Base-by-base conservation (phyloP, 1,140 invertebrate species). In the Cherax destructor region DNA sequence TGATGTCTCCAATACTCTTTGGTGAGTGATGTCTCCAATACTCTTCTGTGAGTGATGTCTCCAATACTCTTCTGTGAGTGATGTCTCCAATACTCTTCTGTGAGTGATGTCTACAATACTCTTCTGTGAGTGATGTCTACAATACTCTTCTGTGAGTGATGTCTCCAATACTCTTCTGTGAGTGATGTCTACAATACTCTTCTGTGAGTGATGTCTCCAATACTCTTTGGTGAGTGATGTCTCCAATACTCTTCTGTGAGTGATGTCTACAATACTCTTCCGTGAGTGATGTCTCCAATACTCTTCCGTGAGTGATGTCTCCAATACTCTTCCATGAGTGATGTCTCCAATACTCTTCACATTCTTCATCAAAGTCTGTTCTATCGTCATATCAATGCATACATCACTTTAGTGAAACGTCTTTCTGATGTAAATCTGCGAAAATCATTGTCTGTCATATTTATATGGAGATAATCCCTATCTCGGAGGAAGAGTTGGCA, bases 101-200 rank as follows among this genome's bases (percentile, higher is more conserved):
- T 41, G 81, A 84, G 81, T 49, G 52, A 84, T 84, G 61, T 0
- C 59, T 83, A 61, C 3, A 61, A 83, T 83, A 65, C 81, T 24
- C 81, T 61, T 83, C 81, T n/a, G n/a, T n/a, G n/a, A n/a, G n/a
- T n/a, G n/a, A n/a, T n/a, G n/a, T n/a, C n/a, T n/a, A n/a, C n/a
- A n/a, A n/a, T n/a, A n/a, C n/a, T n/a, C n/a, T 61, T 84, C 81
- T n/a, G 18, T 41, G 81, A 84, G 81, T 49, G 52, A 84, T 84
- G 61, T 0, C 59, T 83, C 81, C 3, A 61, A 83, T 83, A 65
- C 81, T 24, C 81, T 61, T 83, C 81, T n/a, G n/a, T n/a, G n/a
- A n/a, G n/a, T n/a, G n/a, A n/a, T n/a, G n/a, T n/a, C n/a, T n/a
- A n/a, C n/a, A n/a, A n/a, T n/a, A n/a, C n/a, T n/a, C n/a, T 61